Base-by-base conservation (phyloP, 2,797 vertebrate genomes). In the Cirrhinus mrigala region DNA sequence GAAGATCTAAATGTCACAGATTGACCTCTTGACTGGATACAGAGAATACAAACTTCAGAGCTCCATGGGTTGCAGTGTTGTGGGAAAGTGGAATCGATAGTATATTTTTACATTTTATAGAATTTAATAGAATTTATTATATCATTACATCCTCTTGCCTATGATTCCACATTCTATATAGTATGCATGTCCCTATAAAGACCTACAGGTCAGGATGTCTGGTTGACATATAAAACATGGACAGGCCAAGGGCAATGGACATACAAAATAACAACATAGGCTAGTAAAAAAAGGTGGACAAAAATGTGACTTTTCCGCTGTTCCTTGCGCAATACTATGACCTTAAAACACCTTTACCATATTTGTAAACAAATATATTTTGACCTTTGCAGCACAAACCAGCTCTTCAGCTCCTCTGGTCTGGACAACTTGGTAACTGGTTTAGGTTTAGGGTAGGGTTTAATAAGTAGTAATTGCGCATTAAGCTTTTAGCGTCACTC, bases 181-280 rank as follows among this genome's bases (percentile, higher is more conserved):
- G 3, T 37, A 14, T 74, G 29, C 54, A 66, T 79, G 62, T 54
- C 12, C 16, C 69, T 73, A 44, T 3, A 64, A 70, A 74, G 52
- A 81, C 82, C 84, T 69, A 9, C 52, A 22, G 48, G 33, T 37
- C 33, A 37, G 33, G 44, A 81, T 29, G 48, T 70, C 52, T 14
- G 46, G 24, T 20, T 66, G 37, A 70, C 79, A 33, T 80, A 24
- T 71, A 58, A 85, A 62, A 83, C 68, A 69, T 24, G 46, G 56
- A 22, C 68, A 66, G 68, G 24, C 86, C 66, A 52, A 44, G 44
- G 20, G 37, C n/a, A 77, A 14, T 54, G 14, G 74, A 12, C 11
- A 56, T 24, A 37, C n/a, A n/a, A 10, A 58, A 58, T 70, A 46
- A 46, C 22, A 29, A 11, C 24, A 74, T 50, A 52, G 27, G 15